Conservation (phyloP, 1,140 invertebrate genomes). For the Maniola jurtina region DNA sequence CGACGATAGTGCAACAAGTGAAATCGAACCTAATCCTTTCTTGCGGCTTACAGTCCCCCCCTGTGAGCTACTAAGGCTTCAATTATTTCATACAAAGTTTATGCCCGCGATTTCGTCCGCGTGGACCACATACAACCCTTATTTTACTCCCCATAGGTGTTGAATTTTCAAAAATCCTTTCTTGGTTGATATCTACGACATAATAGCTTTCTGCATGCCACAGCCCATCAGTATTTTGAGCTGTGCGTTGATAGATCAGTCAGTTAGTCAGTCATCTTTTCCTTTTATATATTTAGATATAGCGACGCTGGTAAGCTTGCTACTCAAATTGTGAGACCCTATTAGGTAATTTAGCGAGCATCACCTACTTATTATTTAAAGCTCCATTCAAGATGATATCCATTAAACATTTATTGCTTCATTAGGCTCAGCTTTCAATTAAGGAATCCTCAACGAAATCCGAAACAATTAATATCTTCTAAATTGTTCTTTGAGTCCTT, state of each 20-base stretch:
- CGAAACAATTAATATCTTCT: not conserved
- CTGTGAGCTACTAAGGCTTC: not conserved
- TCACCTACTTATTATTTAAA: not conserved
- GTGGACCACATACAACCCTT: too few species aligned
- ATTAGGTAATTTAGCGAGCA: not conserved
- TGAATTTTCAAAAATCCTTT: too few species aligned
- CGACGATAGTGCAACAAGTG: not conserved
- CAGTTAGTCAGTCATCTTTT: too few species aligned
- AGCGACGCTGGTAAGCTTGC: not conserved
- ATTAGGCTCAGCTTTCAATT: constrained; percentile 1
- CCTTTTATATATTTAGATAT: too few species aligned
- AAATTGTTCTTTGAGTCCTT: not conserved
- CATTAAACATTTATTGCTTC: constrained; percentile 3
- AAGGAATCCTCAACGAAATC: not conserved
- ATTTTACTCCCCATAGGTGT: too few species aligned
- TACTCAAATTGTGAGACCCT: not conserved
- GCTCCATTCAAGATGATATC: not conserved
- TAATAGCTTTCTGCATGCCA: too few species aligned
- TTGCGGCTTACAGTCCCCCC: not conserved
- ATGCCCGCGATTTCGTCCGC: too few species aligned
- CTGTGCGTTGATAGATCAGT: too few species aligned
- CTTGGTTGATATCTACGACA: too few species aligned
- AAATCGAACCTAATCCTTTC: not conserved
- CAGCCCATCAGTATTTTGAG: too few species aligned
- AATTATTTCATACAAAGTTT: not conserved